Evolutionary conservation across 2,888 invertebrate species (phyloP).

Genomic region (Trichogramma evanescens): DNA sequence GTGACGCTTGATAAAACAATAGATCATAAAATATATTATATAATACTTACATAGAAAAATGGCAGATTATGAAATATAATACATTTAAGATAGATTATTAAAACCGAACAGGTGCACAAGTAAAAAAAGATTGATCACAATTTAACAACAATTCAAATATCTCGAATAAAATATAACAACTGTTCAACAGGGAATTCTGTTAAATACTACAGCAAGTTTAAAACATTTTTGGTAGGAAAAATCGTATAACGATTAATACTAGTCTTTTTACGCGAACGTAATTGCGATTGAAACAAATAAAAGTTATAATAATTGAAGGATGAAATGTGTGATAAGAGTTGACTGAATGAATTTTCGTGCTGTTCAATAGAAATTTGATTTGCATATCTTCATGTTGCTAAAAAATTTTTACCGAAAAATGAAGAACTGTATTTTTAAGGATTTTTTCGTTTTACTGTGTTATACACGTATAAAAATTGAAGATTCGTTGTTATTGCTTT

Average conservation of each 20-base stretch:
- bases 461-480: constrained; percentile 7
- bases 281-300: constrained; percentile 1
- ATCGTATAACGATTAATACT: constrained; percentile 14
- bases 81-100: too few relatives aligned
- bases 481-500: constrained; percentile 14
- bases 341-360: not conserved
- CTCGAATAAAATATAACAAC: too few relatives aligned
- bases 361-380: not conserved
- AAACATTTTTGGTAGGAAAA: too few relatives aligned
- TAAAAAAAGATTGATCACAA: too few relatives aligned
- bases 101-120: too few relatives aligned
- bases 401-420: constrained; percentile 6
- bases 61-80: too few relatives aligned
- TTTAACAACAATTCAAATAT: too few relatives aligned
- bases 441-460: constrained; percentile 8
- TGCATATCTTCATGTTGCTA: not conserved
- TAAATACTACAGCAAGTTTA: too few relatives aligned
- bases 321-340: not conserved
- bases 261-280: constrained; percentile 14
- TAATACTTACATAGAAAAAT: too few relatives aligned
- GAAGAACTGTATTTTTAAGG: constrained; percentile 9
- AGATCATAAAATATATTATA: too few relatives aligned
- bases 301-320: not conserved
- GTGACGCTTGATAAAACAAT: too few relatives aligned
- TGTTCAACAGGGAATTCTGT: too few relatives aligned